These are phyloP conservation scores for Dynastes grantii DNA, from an alignment of 2,888 invertebrate genomes.

Conservation along the genomic window DNA sequence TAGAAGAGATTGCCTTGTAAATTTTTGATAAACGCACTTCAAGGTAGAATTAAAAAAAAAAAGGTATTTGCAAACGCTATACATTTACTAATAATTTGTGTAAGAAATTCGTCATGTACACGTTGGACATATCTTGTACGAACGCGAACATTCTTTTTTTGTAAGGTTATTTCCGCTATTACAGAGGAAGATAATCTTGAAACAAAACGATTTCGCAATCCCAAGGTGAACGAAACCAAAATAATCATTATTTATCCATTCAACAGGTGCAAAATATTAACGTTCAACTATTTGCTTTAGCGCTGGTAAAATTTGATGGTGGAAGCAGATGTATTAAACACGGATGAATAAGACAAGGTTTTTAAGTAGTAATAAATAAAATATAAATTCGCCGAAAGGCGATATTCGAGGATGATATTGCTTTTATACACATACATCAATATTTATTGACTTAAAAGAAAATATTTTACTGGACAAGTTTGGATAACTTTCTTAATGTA, in stretches of 20 bases:
- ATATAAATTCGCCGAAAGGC: background rate
- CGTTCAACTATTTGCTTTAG: background rate
- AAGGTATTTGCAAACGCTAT: too few relatives aligned
- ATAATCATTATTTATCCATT: background rate
- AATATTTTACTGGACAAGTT: conserved; percentile 6
- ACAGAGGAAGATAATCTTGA: background rate
- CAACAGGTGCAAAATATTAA: conserved; percentile 5
- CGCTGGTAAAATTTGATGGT: conserved; percentile 5
- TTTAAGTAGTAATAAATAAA: conserved; percentile 9
- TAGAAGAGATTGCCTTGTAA: too few relatives aligned
- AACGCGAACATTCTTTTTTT: background rate
- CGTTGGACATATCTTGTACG: too few relatives aligned
- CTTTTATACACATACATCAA: background rate
- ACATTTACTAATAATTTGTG: too few relatives aligned
- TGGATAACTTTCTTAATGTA: conserved; percentile 5
- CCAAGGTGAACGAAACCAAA: background rate
- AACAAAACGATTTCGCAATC: background rate
- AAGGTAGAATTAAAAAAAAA: too few relatives aligned
- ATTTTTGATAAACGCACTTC: too few relatives aligned
- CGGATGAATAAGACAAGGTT: conserved; percentile 15
- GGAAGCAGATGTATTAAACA: background rate
- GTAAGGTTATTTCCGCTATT: conserved; percentile 4
- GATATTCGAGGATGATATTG: background rate
- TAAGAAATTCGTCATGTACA: too few relatives aligned
- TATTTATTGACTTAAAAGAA: background rate